Percentiles rank a stretch among this genome's conserved stretches.
Conservation (phyloP, 2,888 invertebrate genomes). For the Hololepta plana region DNA sequence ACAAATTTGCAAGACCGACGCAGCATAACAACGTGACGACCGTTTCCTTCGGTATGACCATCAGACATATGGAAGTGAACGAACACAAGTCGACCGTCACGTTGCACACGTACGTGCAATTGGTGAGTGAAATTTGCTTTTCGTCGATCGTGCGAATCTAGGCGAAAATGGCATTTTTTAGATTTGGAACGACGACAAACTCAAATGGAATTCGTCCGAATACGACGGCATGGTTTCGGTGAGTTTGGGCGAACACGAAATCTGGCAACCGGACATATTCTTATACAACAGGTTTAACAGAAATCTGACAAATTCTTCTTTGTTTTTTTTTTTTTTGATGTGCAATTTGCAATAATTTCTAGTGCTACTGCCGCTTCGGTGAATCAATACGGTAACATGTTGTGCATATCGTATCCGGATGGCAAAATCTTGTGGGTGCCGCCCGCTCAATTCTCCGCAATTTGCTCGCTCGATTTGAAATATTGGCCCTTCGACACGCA, state of each 20-base stretch:
- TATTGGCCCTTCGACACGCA: constrained; percentile 65
- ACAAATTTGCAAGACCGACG: constrained; percentile 35
- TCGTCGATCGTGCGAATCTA: not conserved
- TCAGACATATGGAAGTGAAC: constrained; percentile 46
- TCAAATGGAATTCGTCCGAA: constrained; percentile 48
- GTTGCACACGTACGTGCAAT: constrained; percentile 37
- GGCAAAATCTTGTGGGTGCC: constrained; percentile 47
- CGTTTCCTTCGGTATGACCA: constrained; percentile 35
- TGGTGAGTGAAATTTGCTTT: constrained; percentile 32
- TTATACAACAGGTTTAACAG: constrained; percentile 41
- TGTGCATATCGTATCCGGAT: constrained; percentile 29
- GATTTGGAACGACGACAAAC: constrained; percentile 59
- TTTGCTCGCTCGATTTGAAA: constrained; percentile 44
- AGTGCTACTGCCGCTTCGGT: constrained; percentile 41
- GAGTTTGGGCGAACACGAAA: constrained; percentile 47
- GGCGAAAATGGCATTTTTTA: constrained; percentile 20
- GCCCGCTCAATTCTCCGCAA: constrained; percentile 44
- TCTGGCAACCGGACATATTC: constrained; percentile 64
- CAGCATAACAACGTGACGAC: constrained; percentile 31
- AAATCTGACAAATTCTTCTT: not conserved
- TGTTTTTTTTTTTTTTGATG: constrained; percentile 1
- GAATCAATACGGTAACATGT: constrained; percentile 39
- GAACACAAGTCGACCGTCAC: constrained; percentile 42
- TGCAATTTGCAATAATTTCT: constrained; percentile 5
- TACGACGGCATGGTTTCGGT: constrained; percentile 43